Conservation (phyloP, 1,140 invertebrate genomes). For the Camponotus vicinus region DNA sequence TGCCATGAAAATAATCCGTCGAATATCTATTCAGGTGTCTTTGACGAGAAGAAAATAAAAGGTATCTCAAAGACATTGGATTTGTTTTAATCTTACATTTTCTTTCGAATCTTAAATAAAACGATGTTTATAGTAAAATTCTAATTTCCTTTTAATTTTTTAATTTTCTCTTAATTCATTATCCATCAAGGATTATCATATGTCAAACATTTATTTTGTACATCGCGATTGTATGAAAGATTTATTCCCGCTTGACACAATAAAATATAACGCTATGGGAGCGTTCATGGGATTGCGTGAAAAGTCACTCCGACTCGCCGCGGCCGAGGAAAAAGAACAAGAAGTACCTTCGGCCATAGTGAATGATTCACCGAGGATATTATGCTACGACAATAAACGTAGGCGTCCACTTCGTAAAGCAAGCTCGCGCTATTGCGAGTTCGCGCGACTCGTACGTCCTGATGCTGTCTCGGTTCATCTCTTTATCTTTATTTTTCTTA, state of each 20-base stretch:
- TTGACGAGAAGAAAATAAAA: background rate
- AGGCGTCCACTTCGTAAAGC: conserved; percentile 84
- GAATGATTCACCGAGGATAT: conserved; percentile 60
- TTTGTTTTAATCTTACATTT: background rate
- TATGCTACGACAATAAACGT: conserved; percentile 75
- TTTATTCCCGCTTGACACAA: background rate
- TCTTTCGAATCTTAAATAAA: background rate
- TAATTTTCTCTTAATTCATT: too few species aligned
- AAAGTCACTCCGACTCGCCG: conserved; percentile 16
- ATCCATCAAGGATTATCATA: background rate
- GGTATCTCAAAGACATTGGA: background rate
- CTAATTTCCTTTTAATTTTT: too few species aligned
- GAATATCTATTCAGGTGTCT: background rate
- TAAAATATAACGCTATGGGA: conserved; percentile 1
- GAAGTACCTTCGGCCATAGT: conserved; percentile 49
- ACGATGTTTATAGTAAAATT: too few species aligned
- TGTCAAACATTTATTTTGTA: background rate
- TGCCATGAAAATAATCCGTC: conserved; percentile 19
- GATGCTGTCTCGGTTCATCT: conserved; percentile 60
- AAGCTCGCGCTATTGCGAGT: conserved; percentile 66
- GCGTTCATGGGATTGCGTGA: conserved; percentile 20
- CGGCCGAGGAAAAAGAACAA: background rate
- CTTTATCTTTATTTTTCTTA: conserved; percentile 83
- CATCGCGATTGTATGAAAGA: background rate
- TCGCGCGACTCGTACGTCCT: conserved; percentile 61